Base-by-base conservation (phyloP, 2,797 vertebrate species). In the Parauchenoglanis punctatus region DNA sequence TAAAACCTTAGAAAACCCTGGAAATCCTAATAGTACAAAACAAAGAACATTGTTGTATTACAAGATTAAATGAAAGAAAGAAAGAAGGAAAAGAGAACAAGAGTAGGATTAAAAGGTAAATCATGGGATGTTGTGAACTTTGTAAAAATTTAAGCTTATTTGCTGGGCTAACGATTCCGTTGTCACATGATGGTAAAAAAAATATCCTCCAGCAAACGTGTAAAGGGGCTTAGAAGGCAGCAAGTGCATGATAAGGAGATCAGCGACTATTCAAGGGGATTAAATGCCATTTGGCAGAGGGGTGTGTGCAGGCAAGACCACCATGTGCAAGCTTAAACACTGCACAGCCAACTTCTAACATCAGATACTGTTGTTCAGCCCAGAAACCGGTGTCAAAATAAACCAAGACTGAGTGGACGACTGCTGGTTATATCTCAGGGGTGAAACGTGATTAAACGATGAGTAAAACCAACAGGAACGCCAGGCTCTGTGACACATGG, bases 91-190 rank as follows among this genome's bases (percentile, higher is more conserved):
- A 52, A 59, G 44, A 46, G 23, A 35, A 70, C 67, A 85, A 59
- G 80, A 23, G 78, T 87, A 84, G 93, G 94, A 95, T 94, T 96
- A 94, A 89, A 89, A 49, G 88, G 88, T 81, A 88, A 94, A 93
- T 95, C 95, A 96, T 93, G 94, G 93, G 95, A 95, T 93, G 90
- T 90, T 87, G 87, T 63, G 76, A 93, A 94, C 90, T 91, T 92
- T 92, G 87, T 88, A 90, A 87, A 91, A 93, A 91, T 58, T 86
- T 95, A 95, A 95, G 94, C 95, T 95, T 89, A 92, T 95, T 94
- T 94, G 93, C 94, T 91, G 90, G 93, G 90, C 95, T 93, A 92
- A 94, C 90, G 90, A 93, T 93, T 95, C 91, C 92, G 85, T 87
- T 89, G 93, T 96, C 96, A 96, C 95, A 95, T 96, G 96, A 93